These are phyloP conservation scores for Mirounga angustirostris DNA, from an alignment of 2,113 vertebrate species.

Conservation along the genomic window DNA sequence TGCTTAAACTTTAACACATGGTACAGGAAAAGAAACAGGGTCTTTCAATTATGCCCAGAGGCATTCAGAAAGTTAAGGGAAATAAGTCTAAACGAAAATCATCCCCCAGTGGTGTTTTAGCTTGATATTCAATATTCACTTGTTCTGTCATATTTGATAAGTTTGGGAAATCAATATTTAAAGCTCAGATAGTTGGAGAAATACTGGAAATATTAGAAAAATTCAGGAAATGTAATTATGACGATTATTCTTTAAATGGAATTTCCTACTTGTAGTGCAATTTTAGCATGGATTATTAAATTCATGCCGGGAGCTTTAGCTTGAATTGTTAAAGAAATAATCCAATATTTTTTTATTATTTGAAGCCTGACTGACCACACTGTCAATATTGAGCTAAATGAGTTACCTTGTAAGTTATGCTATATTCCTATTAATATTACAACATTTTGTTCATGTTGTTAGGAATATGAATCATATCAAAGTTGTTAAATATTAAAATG, in stretches of 20 bases:
- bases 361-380: constrained; percentile 4
- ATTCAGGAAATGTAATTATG: constrained; percentile 39
- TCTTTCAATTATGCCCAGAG: constrained; percentile 68
- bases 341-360: constrained; percentile 46
- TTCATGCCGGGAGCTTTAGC: constrained; percentile 14
- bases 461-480: not conserved
- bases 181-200: constrained; percentile 55
- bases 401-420: not conserved
- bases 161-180: constrained; percentile 37
- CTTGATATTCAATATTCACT: constrained; percentile 36
- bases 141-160: constrained; percentile 49
- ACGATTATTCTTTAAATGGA: constrained; percentile 20
- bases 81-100: constrained; percentile 53
- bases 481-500: constrained; percentile 55
- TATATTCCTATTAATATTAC: constrained; percentile 36
- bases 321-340: constrained; percentile 56
- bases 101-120: constrained; percentile 44
- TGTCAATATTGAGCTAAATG: constrained; percentile 25
- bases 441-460: constrained; percentile 34
- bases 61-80: constrained; percentile 66
- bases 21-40: constrained; percentile 66
- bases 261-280: constrained; percentile 2
- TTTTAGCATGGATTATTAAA: constrained; percentile 39
- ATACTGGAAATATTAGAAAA: constrained; percentile 57
- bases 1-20: constrained; percentile 67